A percentile compares a stretch with the other conserved stretches of the same genome.
Conservation (phyloP, 2,888 invertebrate genomes). For the Pheosia gnoma region DNA sequence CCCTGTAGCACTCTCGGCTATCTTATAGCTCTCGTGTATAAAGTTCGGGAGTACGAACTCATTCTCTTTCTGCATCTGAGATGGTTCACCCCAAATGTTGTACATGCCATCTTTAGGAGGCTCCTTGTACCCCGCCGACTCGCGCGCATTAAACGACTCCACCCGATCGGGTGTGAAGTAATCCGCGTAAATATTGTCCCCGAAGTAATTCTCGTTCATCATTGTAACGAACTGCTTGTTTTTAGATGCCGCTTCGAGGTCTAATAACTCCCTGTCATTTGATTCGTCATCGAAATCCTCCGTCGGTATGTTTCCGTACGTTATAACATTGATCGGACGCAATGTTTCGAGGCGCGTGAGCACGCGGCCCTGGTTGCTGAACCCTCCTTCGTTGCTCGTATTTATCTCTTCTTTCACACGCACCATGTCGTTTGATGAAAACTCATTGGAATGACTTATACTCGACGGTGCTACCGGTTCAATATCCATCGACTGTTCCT, state of each 20-base stretch:
- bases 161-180: conserved; percentile 76
- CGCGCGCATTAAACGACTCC: conserved; percentile 64
- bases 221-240: conserved; percentile 77
- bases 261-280: conserved; percentile 68
- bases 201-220: conserved; percentile 80
- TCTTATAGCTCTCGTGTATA: conserved; percentile 77
- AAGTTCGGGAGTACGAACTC: conserved; percentile 78
- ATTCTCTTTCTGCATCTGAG: conserved; percentile 68
- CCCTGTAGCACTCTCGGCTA: conserved; percentile 64
- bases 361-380: conserved; percentile 59
- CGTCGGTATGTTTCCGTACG: conserved; percentile 66
- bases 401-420: conserved; percentile 73
- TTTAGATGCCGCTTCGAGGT: conserved; percentile 70
- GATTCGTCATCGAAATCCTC: conserved; percentile 73
- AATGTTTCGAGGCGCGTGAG: conserved; percentile 62
- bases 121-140: conserved; percentile 60
- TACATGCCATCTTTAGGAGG: conserved; percentile 61
- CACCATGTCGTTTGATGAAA: conserved; percentile 41
- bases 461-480: conserved; percentile 60
- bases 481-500: conserved; percentile 72
- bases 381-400: conserved; percentile 65
- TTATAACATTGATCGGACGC: conserved; percentile 73
- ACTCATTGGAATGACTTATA: conserved; percentile 46
- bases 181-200: conserved; percentile 78
- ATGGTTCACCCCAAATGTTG: conserved; percentile 73